Percentiles rank a stretch among this genome's conserved stretches.
phyloP scores from a whole-genome alignment of 2,888 invertebrate genomes.

The Panopea generosa region DNA sequence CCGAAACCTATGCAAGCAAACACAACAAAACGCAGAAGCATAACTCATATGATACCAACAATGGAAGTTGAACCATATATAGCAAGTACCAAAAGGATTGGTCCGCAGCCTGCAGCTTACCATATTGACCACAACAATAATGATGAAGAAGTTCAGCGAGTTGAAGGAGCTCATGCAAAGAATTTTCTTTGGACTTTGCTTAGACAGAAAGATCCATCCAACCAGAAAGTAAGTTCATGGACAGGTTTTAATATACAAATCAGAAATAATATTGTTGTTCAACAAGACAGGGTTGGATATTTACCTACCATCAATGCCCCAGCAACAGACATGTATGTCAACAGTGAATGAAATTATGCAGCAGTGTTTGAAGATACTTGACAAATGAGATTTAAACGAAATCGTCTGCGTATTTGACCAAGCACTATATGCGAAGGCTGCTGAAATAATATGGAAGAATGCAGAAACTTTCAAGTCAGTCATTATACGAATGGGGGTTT shows the following conservation, averaged over 20 bases:
- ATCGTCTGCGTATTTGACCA: conserved; percentile 33
- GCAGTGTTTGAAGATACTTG: background rate
- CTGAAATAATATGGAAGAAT: conserved; percentile 20
- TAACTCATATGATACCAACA: no score
- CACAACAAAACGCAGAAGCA: no score
- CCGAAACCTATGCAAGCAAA: no score
- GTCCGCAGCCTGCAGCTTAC: no score
- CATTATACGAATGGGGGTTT: conserved; percentile 26
- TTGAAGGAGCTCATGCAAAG: background rate
- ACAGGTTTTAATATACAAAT: conserved; percentile 1
- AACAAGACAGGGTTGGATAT: conserved; percentile 12
- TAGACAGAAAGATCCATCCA: background rate
- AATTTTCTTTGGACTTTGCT: background rate
- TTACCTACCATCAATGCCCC: conserved; percentile 15
- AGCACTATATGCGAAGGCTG: conserved; percentile 34
- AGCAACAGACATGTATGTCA: conserved; percentile 4
- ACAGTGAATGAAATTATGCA: background rate
- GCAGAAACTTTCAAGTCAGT: background rate
- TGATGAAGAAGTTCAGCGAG: background rate
- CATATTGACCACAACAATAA: no score
- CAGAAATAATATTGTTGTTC: background rate
- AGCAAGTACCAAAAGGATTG: no score
- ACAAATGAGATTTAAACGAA: background rate
- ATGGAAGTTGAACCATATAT: no score
- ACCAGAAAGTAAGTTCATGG: background rate